Conservation (phyloP, 2,113 vertebrate genomes). For the Trichechus manatus region DNA sequence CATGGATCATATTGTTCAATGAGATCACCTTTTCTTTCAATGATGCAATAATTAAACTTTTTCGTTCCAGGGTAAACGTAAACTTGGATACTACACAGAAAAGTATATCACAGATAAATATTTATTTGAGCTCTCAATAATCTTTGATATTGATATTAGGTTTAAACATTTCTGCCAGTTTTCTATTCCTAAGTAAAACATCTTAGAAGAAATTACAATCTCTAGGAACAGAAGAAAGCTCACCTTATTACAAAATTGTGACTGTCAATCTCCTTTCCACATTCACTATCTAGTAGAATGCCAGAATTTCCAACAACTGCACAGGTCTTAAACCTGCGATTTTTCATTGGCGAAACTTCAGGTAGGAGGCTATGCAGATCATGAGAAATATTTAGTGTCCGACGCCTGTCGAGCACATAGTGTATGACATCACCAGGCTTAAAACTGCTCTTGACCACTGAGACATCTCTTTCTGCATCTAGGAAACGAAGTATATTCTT, state of each 20-base stretch:
- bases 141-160: neutral
- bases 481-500: conserved; percentile 94
- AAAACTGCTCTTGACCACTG: conserved; percentile 93
- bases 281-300: conserved; percentile 91
- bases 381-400: conserved; percentile 92
- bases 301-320: conserved; percentile 95
- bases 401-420: conserved; percentile 93
- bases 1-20: neutral
- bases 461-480: conserved; percentile 94
- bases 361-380: conserved; percentile 93
- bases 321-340: conserved; percentile 92
- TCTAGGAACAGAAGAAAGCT: conserved; percentile 73
- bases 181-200: neutral
- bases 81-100: neutral
- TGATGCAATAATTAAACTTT: conserved; percentile 46
- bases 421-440: conserved; percentile 94
- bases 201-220: neutral
- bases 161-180: conserved; percentile 60
- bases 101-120: conserved; percentile 55
- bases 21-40: conserved; percentile 53
- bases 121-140: conserved; percentile 43
- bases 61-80: neutral
- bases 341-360: conserved; percentile 95
- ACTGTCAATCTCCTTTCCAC: conserved; percentile 93
- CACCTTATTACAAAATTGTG: conserved; percentile 95